Conservation (phyloP, 2,888 invertebrate species). For the Temnothorax ravouxi region DNA sequence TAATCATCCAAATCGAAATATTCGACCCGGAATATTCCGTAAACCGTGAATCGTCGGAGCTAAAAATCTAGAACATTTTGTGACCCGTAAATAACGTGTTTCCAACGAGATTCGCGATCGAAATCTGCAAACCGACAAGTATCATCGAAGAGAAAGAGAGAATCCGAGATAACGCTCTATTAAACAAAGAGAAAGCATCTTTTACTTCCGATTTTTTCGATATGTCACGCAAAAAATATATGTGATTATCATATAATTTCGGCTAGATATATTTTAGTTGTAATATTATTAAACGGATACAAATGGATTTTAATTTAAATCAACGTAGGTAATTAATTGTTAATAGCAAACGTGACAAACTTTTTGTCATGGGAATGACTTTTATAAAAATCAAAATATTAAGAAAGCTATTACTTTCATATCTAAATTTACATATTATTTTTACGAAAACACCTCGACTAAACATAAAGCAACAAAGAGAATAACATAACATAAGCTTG, state of each 20-base stretch:
- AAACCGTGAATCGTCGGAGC: background rate
- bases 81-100: background rate
- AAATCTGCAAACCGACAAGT: background rate
- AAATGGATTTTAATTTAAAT: background rate
- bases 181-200: background rate
- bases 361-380: background rate
- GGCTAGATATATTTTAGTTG: background rate
- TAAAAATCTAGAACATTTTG: background rate
- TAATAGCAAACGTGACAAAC: background rate
- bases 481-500: background rate
- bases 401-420: background rate
- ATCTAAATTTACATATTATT: slow-evolving; percentile 21
- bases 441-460: background rate
- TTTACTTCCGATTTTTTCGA: background rate
- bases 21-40: too few relatives aligned
- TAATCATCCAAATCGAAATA: background rate
- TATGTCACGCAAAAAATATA: background rate
- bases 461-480: background rate
- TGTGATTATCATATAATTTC: background rate
- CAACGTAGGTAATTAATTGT: background rate
- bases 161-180: background rate
- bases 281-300: background rate
- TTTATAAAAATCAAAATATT: slow-evolving; percentile 10
- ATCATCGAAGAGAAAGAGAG: background rate
- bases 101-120: slow-evolving; percentile 60